A percentile compares a stretch with the other conserved stretches of the same genome.
Conservation (phyloP, 2,888 invertebrate genomes). For the Cephalotes varians region DNA sequence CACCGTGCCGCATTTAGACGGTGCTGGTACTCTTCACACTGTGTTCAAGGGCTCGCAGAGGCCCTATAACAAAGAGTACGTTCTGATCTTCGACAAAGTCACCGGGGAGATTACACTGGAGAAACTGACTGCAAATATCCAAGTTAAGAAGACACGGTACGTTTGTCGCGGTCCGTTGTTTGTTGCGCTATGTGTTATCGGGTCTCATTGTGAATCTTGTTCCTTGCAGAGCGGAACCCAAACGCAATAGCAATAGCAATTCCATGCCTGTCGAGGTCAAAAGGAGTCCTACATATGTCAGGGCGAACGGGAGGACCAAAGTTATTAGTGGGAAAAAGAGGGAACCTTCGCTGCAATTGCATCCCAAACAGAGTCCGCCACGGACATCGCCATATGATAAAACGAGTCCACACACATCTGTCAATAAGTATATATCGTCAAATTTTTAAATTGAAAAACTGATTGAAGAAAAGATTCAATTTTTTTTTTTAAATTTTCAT, state of each 20-base stretch:
- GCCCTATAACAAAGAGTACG: constrained; percentile 97
- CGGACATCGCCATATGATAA: constrained; percentile 81
- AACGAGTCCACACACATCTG: constrained; percentile 78
- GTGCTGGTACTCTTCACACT: constrained; percentile 95
- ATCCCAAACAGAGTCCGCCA: constrained; percentile 80
- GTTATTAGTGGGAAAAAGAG: constrained; percentile 83
- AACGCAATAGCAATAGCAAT: constrained; percentile 74
- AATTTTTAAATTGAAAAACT: background rate
- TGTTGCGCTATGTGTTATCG: background rate
- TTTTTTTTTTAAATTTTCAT: background rate
- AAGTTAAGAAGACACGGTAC: constrained; percentile 96
- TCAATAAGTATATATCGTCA: constrained; percentile 73
- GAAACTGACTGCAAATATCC: constrained; percentile 95
- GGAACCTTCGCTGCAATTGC: constrained; percentile 81
- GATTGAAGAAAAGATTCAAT: background rate
- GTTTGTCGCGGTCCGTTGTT: background rate
- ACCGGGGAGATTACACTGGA: constrained; percentile 98
- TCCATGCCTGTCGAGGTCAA: constrained; percentile 79
- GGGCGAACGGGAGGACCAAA: constrained; percentile 83
- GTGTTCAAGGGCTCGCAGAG: constrained; percentile 98
- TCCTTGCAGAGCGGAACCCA: constrained; percentile 78
- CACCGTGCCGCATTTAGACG: constrained; percentile 97
- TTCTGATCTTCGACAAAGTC: constrained; percentile 96
- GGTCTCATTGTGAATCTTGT: background rate
- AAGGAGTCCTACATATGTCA: constrained; percentile 82